Evolutionary conservation across 1,140 invertebrate genomes (phyloP), one percentile per base, ranked within the genome.

Genomic region (Eumaeus atala): DNA sequence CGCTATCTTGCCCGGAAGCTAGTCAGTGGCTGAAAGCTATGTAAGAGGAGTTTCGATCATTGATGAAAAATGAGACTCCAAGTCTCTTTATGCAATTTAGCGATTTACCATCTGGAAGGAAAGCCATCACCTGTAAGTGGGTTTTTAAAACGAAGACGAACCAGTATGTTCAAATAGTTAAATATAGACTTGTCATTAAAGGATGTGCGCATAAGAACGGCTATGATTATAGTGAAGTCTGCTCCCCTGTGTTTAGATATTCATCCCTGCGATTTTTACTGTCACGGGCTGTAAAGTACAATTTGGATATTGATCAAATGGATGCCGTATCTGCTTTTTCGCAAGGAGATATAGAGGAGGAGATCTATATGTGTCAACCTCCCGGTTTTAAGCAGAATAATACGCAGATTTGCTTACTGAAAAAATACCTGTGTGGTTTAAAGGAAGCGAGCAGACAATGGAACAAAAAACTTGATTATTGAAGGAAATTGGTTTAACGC

Each of bases 161-260:
- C n/a, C n/a, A n/a, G n/a, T n/a, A n/a, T n/a, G n/a, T n/a, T n/a
- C n/a, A n/a, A n/a, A n/a, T n/a, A n/a, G n/a, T n/a, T 14, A 53
- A 53, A n/a, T 16, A 36, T 1, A 6, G 51, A 16, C 38, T 53
- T 3, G 37, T 53, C 1, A 53, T 53, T 9, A 53, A 53, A 54
- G 38, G 38, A 1, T 54, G 40, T 55, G 18, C 48, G 9, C 36
- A 56, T 14, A 50, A 9, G 12, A 3, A 3, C 3, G 54, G 54
- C 8, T n/a, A 50, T 1, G 54, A 56, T 9, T 56, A 50, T 14
- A 51, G 1, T 35, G 54, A 56, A 44, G 48, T 51, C 8, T 56
- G 34, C 18, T 50, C 54, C 8, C 54, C 54, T 3, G 54, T 56
- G 1, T 18, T 56, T 40, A 16, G 54, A 4, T 35, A 9, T 50